Percentiles rank a stretch among this genome's conserved stretches.
These are phyloP conservation scores for Meloidogyne floridensis DNA, from an alignment of 1,140 invertebrate species.

Conservation along the genomic window DNA sequence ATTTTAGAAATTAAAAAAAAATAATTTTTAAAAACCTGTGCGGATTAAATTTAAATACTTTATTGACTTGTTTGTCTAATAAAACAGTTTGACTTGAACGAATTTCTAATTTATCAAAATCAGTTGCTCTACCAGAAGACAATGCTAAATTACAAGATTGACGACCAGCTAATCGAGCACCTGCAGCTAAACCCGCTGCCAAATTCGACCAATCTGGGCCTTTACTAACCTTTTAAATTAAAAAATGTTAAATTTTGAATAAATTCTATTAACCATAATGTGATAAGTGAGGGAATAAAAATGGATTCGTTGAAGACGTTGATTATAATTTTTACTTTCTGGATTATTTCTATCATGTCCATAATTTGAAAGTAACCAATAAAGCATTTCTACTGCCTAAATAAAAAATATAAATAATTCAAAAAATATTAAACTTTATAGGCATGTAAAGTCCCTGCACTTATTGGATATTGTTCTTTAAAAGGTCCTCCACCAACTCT, in stretches of 20 bases:
- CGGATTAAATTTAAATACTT: conserved; percentile 65
- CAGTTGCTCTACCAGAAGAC: conserved; percentile 47
- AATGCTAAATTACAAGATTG: conserved; percentile 67
- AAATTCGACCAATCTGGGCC: conserved; percentile 67
- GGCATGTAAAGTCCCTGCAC: conserved; percentile 57
- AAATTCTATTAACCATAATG: conserved; percentile 63
- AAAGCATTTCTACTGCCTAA: conserved; percentile 68
- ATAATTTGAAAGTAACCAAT: conserved; percentile 67
- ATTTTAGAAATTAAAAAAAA: conserved; percentile 18
- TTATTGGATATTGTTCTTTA: conserved; percentile 56
- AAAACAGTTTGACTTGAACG: conserved; percentile 46
- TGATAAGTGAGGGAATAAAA: conserved; percentile 70
- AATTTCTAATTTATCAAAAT: conserved; percentile 57
- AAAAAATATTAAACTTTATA: conserved; percentile 39
- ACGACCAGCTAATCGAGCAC: conserved; percentile 67
- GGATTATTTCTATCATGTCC: conserved; percentile 64
- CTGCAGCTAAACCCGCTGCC: conserved; percentile 67
- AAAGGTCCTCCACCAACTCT: conserved; percentile 67
- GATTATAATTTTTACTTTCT: conserved; percentile 58
- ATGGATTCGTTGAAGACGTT: conserved; percentile 68
- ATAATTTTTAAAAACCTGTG: conserved; percentile 53
- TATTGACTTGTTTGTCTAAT: conserved; percentile 66
- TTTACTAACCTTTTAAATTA: conserved; percentile 43
- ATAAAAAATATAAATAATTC: background rate
- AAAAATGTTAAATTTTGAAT: background rate